A percentile compares a stretch with the other conserved stretches of the same genome.
Conservation (phyloP, 2,888 invertebrate genomes). For the Blera fallax region DNA sequence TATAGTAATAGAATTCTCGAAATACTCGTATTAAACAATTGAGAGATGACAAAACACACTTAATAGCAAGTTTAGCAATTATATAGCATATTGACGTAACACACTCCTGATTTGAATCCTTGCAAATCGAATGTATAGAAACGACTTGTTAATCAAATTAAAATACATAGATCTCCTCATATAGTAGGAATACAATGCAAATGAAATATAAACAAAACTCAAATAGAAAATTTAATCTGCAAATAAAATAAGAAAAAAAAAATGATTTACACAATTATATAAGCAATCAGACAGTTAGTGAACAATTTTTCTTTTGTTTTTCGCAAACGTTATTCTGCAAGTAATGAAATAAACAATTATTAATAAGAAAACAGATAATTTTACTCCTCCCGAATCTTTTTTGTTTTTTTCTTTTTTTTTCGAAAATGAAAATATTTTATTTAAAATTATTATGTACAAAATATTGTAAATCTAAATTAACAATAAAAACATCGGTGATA, state of each 20-base stretch:
- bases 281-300: slow-evolving; percentile 69
- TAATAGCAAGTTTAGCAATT: slow-evolving; percentile 56
- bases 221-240: slow-evolving; percentile 71
- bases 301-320: slow-evolving; percentile 32
- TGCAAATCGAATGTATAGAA: slow-evolving; percentile 55
- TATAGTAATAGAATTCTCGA: slow-evolving; percentile 57
- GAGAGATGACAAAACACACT: slow-evolving; percentile 30
- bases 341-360: slow-evolving; percentile 13
- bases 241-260: slow-evolving; percentile 63
- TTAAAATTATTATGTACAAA: slow-evolving; percentile 68
- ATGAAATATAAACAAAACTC: slow-evolving; percentile 16
- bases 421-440: slow-evolving; percentile 9
- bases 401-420: slow-evolving; percentile 2
- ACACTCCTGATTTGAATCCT: slow-evolving; percentile 54
- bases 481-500: slow-evolving; percentile 73
- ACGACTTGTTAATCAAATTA: slow-evolving; percentile 51
- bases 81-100: slow-evolving; percentile 56
- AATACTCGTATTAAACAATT: slow-evolving; percentile 50
- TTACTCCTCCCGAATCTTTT: not conserved
- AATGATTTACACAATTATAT: slow-evolving; percentile 49
- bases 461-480: slow-evolving; percentile 68
- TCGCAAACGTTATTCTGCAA: slow-evolving; percentile 28
- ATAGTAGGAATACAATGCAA: slow-evolving; percentile 47
- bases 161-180: slow-evolving; percentile 10
- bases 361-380: not conserved